phyloP scores from a whole-genome alignment of 1,140 invertebrate genomes.

The Saccostrea glomerata region DNA sequence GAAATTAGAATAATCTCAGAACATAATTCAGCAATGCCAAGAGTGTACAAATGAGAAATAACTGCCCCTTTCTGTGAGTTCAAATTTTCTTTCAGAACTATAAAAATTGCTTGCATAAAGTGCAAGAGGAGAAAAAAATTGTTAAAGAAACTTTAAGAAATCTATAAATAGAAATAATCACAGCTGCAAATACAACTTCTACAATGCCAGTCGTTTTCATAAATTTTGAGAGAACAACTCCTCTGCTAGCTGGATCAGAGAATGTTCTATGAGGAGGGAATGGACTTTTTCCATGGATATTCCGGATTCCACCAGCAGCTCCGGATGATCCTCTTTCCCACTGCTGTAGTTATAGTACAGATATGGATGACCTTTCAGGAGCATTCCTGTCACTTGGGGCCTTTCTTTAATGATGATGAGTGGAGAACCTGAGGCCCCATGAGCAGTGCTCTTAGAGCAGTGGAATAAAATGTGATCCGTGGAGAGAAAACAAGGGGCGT shows the following conservation, averaged over 20 bases:
- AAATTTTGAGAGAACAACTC: background rate
- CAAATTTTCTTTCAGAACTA: no score
- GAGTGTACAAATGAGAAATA: no score
- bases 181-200: background rate
- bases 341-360: background rate
- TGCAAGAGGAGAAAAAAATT: no score
- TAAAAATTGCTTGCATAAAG: no score
- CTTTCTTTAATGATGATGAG: slow-evolving; percentile 12
- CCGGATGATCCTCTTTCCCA: background rate
- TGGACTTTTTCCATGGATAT: slow-evolving; percentile 22
- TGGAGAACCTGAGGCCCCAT: background rate
- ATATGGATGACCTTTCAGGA: background rate
- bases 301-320: slow-evolving; percentile 3
- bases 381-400: background rate
- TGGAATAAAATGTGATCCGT: slow-evolving; percentile 3
- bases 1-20: no score
- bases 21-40: no score
- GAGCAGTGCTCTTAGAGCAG: background rate
- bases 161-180: background rate
- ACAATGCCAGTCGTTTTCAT: background rate
- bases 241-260: background rate
- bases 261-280: background rate
- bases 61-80: no score
- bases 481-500: background rate
- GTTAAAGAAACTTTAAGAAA: no score